Evolutionary conservation across 2,113 vertebrate genomes (phyloP), one percentile per base, ranked within the genome.

Genomic region (Sciurus niger): DNA sequence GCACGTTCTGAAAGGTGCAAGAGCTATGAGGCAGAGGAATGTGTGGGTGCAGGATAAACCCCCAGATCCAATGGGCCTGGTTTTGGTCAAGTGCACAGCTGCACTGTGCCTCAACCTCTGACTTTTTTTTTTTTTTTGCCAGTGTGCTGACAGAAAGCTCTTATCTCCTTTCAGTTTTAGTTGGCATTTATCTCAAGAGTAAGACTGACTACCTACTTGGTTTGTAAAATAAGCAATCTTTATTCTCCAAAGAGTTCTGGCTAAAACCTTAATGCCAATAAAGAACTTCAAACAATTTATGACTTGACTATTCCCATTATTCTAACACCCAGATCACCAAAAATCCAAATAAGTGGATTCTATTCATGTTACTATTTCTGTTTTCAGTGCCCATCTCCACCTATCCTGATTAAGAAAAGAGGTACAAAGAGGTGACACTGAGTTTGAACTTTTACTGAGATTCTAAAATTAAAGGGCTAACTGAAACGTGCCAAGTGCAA

Each of bases 371-470:
- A 68, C 51, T 18, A 16, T 34, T n/a, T 58, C 28, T 46, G 0
- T 0, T 68, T 60, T 34, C 55, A 76, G 6, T 13, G 70, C 12
- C 18, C n/a, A 40, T 60, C 6, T 82, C 30, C n/a, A 30, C 30
- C 51, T 6, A 48, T 87, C 32, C 82, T 67, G 22, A 55, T 8
- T 55, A 55, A 53, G 72, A 72, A 72, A 72, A 78, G 48, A 67
- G 51, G 25, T 28, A 8, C 9, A 60, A 40, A 68, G 34, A 84
- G 40, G 48, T 51, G 28, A 55, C 65, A 40, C 12, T n/a, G 48
- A 87, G 53, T 90, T 25, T 93, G 58, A 95, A 30, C 16, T 40
- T 76, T 28, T 8, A 25, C 48, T 74, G n/a, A 76, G 58, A 77
- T 53, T 63, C 46, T 74, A 25, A 90, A 46, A 72, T 37, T 48